Conservation (phyloP, 2,797 vertebrate species). For the Thaleichthys pacificus region DNA sequence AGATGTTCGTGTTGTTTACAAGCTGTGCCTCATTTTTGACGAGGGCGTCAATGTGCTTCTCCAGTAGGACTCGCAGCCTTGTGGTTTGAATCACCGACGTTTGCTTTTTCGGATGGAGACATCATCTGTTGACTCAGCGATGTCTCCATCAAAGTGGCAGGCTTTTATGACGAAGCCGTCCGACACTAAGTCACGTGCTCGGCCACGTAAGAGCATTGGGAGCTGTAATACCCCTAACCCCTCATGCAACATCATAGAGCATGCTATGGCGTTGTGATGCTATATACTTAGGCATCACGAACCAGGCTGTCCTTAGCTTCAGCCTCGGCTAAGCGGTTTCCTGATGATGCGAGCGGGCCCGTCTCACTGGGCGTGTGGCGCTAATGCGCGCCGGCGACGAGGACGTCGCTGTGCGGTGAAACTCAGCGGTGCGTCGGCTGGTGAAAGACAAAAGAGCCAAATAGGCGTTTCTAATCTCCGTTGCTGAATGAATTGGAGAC, state of each 20-base stretch:
- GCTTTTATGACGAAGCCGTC: too few relatives aligned
- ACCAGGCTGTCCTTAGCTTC: background rate
- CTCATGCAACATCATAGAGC: background rate
- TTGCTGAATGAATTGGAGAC: slow-evolving; percentile 75
- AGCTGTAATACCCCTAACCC: background rate
- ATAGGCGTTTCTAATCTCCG: slow-evolving; percentile 80
- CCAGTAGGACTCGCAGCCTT: background rate
- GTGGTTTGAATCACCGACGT: background rate
- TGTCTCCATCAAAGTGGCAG: too few relatives aligned
- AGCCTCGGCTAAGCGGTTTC: background rate
- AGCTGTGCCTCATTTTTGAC: slow-evolving; percentile 3
- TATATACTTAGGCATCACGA: background rate
- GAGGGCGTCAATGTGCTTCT: background rate
- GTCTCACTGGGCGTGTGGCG: background rate
- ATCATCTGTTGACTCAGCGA: background rate
- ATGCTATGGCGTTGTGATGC: background rate
- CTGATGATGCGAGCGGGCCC: background rate
- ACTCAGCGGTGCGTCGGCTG: slow-evolving; percentile 51
- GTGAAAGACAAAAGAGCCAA: slow-evolving; percentile 74
- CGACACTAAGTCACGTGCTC: background rate
- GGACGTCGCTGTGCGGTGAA: slow-evolving; percentile 41
- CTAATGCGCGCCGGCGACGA: slow-evolving; percentile 27
- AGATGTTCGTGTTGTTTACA: background rate
- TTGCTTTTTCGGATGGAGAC: background rate
- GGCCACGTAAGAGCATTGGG: background rate